These are phyloP conservation scores for Myotis pilosus DNA, from an alignment of 2,797 vertebrate species.

Conservation along the genomic window DNA sequence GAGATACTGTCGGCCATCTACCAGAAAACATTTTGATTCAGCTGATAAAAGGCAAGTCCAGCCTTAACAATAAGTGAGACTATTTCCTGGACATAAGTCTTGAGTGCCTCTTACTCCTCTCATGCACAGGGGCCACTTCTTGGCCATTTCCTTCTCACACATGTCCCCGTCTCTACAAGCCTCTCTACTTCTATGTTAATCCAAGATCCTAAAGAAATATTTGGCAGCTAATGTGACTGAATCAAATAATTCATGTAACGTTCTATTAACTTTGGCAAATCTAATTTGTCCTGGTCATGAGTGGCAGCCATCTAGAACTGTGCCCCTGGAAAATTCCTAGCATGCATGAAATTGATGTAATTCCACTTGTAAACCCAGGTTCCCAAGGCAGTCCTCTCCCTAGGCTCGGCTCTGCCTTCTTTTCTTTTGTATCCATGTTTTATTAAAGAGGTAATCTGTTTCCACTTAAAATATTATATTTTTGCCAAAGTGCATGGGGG, in stretches of 20 bases:
- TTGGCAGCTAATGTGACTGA: slow-evolving; percentile 41
- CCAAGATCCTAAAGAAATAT: slow-evolving; percentile 25
- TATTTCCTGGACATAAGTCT: background rate
- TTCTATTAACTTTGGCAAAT: slow-evolving; percentile 60
- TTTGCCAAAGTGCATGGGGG: background rate
- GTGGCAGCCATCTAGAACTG: slow-evolving; percentile 43
- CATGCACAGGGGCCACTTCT: background rate
- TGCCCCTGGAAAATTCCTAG: background rate
- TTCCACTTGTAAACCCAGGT: background rate
- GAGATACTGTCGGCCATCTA: background rate
- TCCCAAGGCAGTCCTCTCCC: background rate
- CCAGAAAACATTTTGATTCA: background rate
- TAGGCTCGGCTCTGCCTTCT: background rate
- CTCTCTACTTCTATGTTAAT: background rate
- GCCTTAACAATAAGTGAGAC: background rate
- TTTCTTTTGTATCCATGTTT: background rate
- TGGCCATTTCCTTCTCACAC: background rate
- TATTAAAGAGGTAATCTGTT: slow-evolving; percentile 27
- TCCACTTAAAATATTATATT: slow-evolving; percentile 38
- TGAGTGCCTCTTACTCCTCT: background rate
- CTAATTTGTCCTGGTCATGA: slow-evolving; percentile 54
- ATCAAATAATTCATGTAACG: slow-evolving; percentile 40
- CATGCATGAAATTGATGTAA: slow-evolving; percentile 25
- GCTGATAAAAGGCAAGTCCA: background rate
- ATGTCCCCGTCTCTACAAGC: background rate